These are phyloP conservation scores for Varanus komodoensis DNA, from an alignment of 2,113 vertebrate species.

Conservation along the genomic window DNA sequence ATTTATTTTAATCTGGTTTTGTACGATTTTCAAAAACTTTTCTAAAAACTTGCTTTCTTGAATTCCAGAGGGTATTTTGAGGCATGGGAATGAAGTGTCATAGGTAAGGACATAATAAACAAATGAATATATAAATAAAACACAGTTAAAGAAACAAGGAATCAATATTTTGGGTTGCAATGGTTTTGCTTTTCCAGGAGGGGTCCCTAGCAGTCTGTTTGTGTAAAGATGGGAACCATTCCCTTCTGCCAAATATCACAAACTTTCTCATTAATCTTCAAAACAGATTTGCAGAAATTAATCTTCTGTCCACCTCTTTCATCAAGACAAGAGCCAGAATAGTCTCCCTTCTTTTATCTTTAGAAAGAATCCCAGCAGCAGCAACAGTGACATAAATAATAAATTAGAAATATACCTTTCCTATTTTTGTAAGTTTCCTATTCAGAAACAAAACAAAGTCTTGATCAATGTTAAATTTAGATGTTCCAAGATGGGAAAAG, in stretches of 20 bases:
- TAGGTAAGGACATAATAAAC: background rate
- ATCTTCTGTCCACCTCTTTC: background rate
- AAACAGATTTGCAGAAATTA: slow-evolving; percentile 49
- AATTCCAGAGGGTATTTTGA: background rate
- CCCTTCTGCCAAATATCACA: slow-evolving; percentile 49
- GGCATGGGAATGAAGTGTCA: background rate
- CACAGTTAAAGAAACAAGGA: slow-evolving; percentile 58
- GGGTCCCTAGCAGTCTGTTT: slow-evolving; percentile 44
- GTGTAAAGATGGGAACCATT: slow-evolving; percentile 53
- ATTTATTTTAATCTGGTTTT: background rate
- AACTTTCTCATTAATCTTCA: slow-evolving; percentile 54
- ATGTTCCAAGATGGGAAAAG: background rate
- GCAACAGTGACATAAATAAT: background rate
- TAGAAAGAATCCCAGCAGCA: slow-evolving; percentile 2
- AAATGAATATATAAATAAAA: background rate
- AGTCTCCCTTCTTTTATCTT: slow-evolving; percentile 13
- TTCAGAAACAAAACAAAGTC: background rate
- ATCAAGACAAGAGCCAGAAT: background rate
- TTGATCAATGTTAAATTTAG: slow-evolving; percentile 20
- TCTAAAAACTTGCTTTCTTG: background rate
- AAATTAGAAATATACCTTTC: slow-evolving; percentile 39
- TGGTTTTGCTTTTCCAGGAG: slow-evolving; percentile 48
- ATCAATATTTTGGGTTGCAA: slow-evolving; percentile 58
- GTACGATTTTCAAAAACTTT: background rate
- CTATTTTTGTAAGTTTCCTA: slow-evolving; percentile 38